A percentile compares a stretch with the other conserved stretches of the same genome.
phyloP scores from a whole-genome alignment of 2,113 vertebrate genomes.

The Sigmodon hispidus region DNA sequence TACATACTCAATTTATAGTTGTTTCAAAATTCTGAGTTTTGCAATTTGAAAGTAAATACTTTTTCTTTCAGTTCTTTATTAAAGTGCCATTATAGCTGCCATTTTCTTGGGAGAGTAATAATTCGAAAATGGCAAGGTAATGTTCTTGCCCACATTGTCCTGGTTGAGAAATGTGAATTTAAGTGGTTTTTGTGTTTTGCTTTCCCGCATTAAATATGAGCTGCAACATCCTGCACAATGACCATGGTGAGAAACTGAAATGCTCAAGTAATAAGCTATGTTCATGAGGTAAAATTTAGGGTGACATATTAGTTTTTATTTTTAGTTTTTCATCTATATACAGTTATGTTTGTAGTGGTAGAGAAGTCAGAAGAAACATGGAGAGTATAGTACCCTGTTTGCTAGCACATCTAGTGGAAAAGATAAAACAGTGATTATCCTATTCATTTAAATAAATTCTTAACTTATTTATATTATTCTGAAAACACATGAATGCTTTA shows the following conservation, averaged over 20 bases:
- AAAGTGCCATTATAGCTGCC: not conserved
- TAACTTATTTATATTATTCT: not conserved
- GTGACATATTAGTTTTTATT: not conserved
- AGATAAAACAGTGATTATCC: not conserved
- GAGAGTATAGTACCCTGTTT: not conserved
- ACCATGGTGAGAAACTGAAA: not conserved
- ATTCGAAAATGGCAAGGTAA: not conserved
- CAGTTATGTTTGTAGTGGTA: not conserved
- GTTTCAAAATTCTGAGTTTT: slow-evolving; percentile 28
- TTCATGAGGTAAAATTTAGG: not conserved
- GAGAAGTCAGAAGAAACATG: not conserved
- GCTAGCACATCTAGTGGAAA: not conserved
- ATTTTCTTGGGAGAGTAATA: not conserved
- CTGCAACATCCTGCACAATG: not conserved
- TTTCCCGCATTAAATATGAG: not conserved
- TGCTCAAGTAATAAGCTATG: not conserved
- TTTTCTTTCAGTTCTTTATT: slow-evolving; percentile 53
- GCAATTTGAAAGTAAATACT: not conserved
- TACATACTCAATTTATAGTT: not conserved
- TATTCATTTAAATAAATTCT: not conserved
- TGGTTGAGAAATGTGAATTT: not conserved
- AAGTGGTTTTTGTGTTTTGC: not conserved
- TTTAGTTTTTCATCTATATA: not conserved
- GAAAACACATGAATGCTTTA: not conserved
- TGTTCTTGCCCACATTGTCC: not conserved